Percentiles rank a stretch among this genome's conserved stretches.
Conservation (phyloP, 2,113 vertebrate species). For the Rutilus rutilus region DNA sequence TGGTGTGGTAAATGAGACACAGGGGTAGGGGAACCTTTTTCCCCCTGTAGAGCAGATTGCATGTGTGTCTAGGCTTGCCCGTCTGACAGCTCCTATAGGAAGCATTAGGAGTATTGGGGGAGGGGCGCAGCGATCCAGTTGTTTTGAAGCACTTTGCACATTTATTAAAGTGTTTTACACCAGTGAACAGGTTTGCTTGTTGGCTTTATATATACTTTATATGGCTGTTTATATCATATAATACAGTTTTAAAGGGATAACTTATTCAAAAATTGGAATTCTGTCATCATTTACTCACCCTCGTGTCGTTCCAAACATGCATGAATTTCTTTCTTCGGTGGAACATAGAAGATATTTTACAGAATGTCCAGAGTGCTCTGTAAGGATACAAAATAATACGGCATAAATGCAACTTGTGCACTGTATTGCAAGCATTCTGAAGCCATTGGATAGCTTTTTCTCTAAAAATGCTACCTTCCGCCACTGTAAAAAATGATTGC, state of each 20-base stretch:
- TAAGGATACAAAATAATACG: neutral
- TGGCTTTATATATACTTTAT: neutral
- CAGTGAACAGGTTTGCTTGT: neutral
- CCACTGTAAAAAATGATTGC: too few relatives aligned
- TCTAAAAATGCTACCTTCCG: neutral
- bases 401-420: neutral
- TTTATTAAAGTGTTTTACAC: neutral
- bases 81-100: conserved; percentile 32
- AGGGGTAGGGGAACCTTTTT: neutral
- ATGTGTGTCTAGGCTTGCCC: conserved; percentile 38
- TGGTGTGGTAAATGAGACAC: conserved; percentile 42
- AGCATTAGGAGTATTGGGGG: neutral
- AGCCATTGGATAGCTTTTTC: neutral
- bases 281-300: neutral
- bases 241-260: neutral
- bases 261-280: neutral
- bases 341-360: neutral
- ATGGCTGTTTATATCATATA: neutral
- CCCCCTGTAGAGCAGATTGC: conserved; percentile 19
- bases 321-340: neutral
- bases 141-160: neutral
- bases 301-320: neutral
- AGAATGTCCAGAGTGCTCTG: neutral
- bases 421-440: neutral
- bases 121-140: neutral